Conservation (phyloP, 2,113 vertebrate species). For the Oplegnathus fasciatus region DNA sequence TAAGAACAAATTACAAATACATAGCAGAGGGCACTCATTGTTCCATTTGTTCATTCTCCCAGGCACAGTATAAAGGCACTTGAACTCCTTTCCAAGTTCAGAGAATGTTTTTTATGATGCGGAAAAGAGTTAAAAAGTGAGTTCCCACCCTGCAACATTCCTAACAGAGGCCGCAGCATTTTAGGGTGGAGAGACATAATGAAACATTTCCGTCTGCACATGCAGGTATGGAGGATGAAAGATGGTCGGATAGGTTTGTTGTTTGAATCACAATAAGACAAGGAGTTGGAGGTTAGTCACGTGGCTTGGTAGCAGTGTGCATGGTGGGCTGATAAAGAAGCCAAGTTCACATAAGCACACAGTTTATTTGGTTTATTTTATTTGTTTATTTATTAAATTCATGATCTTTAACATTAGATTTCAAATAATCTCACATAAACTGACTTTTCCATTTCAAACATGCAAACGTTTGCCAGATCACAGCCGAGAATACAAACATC, state of each 20-base stretch:
- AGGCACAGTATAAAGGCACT: background rate
- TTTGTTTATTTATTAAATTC: too few species aligned
- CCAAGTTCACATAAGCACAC: background rate
- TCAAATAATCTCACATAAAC: background rate
- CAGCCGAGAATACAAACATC: background rate
- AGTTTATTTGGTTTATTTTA: too few species aligned
- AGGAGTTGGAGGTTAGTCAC: background rate
- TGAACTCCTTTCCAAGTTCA: background rate
- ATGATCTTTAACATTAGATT: background rate
- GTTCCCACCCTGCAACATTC: conserved; percentile 21
- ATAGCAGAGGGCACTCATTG: background rate
- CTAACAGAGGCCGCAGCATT: background rate
- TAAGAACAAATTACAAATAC: background rate
- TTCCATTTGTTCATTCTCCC: background rate
- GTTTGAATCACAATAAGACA: background rate
- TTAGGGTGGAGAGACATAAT: background rate
- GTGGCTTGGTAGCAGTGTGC: background rate
- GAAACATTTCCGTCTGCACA: conserved; percentile 10
- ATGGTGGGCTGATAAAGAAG: background rate
- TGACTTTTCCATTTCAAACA: background rate
- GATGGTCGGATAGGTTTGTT: background rate
- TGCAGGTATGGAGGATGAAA: conserved; percentile 21
- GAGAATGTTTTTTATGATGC: background rate
- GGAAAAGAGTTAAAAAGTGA: background rate
- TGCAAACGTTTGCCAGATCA: background rate